Conservation (phyloP, 2,888 invertebrate species). For the Cerceris rybyensis region DNA sequence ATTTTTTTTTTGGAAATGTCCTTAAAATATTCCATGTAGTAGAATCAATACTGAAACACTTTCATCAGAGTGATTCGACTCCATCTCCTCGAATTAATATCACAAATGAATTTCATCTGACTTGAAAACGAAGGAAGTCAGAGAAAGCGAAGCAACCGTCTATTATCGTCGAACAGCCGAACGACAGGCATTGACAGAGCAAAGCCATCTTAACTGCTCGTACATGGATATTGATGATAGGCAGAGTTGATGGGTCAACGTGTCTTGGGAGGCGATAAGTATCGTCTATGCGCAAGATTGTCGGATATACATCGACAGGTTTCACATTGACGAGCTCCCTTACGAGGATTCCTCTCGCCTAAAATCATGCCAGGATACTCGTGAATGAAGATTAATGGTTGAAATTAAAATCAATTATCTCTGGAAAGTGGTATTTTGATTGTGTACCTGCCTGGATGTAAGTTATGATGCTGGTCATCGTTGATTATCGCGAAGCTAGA, state of each 20-base stretch:
- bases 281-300: slow-evolving; percentile 27
- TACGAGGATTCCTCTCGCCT: background rate
- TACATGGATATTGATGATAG: slow-evolving; percentile 23
- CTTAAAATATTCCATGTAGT: no score
- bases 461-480: no score
- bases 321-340: slow-evolving; percentile 5
- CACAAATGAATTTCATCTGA: no score
- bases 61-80: no score
- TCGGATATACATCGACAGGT: slow-evolving; percentile 38
- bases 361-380: background rate
- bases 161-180: slow-evolving; percentile 17
- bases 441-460: no score
- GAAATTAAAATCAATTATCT: no score
- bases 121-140: background rate
- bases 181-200: slow-evolving; percentile 22
- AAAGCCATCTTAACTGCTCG: slow-evolving; percentile 27
- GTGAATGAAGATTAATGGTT: slow-evolving; percentile 1
- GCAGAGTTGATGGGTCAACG: slow-evolving; percentile 28
- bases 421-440: background rate
- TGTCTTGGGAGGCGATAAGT: slow-evolving; percentile 22
- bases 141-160: slow-evolving; percentile 18
- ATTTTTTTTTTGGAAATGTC: no score
- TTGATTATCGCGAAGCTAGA: no score
- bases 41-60: no score
- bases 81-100: slow-evolving; percentile 3